These are phyloP conservation scores for Watsonalla cultraria DNA, from an alignment of 2,888 invertebrate genomes.

Conservation along the genomic window DNA sequence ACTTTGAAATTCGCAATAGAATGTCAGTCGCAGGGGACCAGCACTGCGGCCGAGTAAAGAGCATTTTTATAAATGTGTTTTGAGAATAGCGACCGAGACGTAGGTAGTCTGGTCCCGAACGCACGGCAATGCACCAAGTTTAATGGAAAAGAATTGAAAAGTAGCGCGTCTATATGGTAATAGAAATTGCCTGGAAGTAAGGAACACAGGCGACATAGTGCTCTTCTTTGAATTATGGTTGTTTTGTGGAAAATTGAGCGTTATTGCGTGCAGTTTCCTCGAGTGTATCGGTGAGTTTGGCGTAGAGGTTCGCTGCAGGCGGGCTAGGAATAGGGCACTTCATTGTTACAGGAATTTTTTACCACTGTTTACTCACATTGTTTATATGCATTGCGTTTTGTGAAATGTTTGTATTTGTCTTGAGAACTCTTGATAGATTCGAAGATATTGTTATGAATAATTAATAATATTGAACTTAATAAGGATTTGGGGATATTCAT, in stretches of 20 bases:
- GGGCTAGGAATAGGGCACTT: conserved; percentile 32
- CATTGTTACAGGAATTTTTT: conserved; percentile 54
- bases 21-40: conserved; percentile 69
- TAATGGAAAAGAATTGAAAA: conserved; percentile 80
- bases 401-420: conserved; percentile 31
- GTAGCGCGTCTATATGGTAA: conserved; percentile 79
- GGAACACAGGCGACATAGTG: conserved; percentile 72
- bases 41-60: conserved; percentile 64
- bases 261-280: conserved; percentile 64
- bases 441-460: not conserved
- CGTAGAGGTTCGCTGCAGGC: conserved; percentile 24
- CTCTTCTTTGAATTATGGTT: conserved; percentile 73
- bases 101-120: conserved; percentile 46
- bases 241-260: conserved; percentile 75
- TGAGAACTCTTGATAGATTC: not conserved
- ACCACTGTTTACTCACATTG: conserved; percentile 53
- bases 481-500: too few species aligned
- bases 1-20: conserved; percentile 70
- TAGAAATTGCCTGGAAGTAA: conserved; percentile 78
- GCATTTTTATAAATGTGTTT: conserved; percentile 76
- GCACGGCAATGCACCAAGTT: conserved; percentile 75
- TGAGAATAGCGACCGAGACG: conserved; percentile 60
- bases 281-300: conserved; percentile 38
- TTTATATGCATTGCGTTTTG: conserved; percentile 41
- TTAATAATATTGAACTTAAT: not conserved